These are phyloP conservation scores for Drosophila ficusphila DNA, from an alignment of 1,140 invertebrate species.

Conservation along the genomic window DNA sequence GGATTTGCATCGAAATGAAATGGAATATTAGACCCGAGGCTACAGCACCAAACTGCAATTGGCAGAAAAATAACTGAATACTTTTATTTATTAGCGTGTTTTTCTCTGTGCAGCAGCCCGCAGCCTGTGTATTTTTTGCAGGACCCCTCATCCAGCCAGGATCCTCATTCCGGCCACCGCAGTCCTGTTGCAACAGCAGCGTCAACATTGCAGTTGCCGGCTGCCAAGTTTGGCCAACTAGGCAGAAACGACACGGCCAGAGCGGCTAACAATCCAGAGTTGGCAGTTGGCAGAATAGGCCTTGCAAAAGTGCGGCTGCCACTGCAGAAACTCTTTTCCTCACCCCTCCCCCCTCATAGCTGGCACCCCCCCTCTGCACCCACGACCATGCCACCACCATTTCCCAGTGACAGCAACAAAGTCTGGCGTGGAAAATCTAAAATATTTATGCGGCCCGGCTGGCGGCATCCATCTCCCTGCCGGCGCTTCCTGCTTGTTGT, in stretches of 20 bases:
- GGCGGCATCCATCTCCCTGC: slow-evolving; percentile 48
- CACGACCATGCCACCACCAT: not conserved
- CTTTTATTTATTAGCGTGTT: not conserved
- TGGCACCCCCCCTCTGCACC: too few species aligned
- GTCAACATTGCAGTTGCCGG: slow-evolving; percentile 75
- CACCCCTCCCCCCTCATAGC: too few species aligned
- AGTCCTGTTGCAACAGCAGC: slow-evolving; percentile 63
- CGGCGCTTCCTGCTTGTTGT: slow-evolving; percentile 42
- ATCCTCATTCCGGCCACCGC: slow-evolving; percentile 11
- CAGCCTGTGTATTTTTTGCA: slow-evolving; percentile 43
- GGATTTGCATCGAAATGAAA: too few species aligned
- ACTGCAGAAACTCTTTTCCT: not conserved
- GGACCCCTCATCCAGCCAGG: slow-evolving; percentile 7
- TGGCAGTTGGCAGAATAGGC: slow-evolving; percentile 73
- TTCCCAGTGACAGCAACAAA: slow-evolving; percentile 30
- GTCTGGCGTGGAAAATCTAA: slow-evolving; percentile 65
- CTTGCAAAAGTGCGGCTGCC: slow-evolving; percentile 61
- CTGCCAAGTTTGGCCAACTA: slow-evolving; percentile 78
- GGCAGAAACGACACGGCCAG: slow-evolving; percentile 26
- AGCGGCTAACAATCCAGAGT: slow-evolving; percentile 65
- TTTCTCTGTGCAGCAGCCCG: slow-evolving; percentile 26
- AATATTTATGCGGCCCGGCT: slow-evolving; percentile 73
- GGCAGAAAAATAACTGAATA: not conserved
- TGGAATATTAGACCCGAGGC: too few species aligned
- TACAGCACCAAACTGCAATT: not conserved